Evolutionary conservation across 2,888 invertebrate species (phyloP), one percentile per base, ranked within the genome.

Genomic region (Celastrina argiolus): DNA sequence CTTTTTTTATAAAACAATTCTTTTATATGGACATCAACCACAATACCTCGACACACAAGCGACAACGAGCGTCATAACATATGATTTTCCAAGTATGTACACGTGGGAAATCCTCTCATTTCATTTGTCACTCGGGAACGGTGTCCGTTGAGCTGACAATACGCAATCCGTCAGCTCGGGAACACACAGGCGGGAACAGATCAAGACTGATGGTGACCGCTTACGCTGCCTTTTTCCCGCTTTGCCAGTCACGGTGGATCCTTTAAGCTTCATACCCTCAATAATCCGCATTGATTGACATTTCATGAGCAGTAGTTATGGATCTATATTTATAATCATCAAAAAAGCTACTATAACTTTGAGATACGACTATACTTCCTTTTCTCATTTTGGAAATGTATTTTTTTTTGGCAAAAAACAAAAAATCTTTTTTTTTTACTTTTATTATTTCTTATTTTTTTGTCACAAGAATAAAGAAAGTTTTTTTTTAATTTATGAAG

Each of bases 41-140:
- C n/a, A n/a, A n/a, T n/a, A n/a, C n/a, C n/a, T n/a, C n/a, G n/a
- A n/a, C n/a, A n/a, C n/a, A n/a, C n/a, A n/a, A n/a, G n/a, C n/a
- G n/a, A n/a, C n/a, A n/a, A n/a, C n/a, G n/a, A n/a, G n/a, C n/a
- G n/a, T n/a, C n/a, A n/a, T n/a, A n/a, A 56, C 74, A 77, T 81
- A 81, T 80, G 80, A 81, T 81, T 79, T 77, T 74, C 73, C 72
- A 73, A 79, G 80, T 78, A 78, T 70, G 67, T 67, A 63, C 70
- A 75, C 78, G 84, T 84, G 83, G 80, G 73, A 76, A 83, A 86
- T 88, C 86, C 86, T 84, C 84, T 88, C 85, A 87, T 87, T 86
- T 84, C 87, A 87, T 88, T 87, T 85, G 87, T 88, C 86, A 87
- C 80, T 77, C 77, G 75, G 73, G 76, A 75, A 74, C 78, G 77